These are phyloP conservation scores for Tragelaphus eurycerus DNA, from an alignment of 2,797 vertebrate genomes.

Conservation along the genomic window DNA sequence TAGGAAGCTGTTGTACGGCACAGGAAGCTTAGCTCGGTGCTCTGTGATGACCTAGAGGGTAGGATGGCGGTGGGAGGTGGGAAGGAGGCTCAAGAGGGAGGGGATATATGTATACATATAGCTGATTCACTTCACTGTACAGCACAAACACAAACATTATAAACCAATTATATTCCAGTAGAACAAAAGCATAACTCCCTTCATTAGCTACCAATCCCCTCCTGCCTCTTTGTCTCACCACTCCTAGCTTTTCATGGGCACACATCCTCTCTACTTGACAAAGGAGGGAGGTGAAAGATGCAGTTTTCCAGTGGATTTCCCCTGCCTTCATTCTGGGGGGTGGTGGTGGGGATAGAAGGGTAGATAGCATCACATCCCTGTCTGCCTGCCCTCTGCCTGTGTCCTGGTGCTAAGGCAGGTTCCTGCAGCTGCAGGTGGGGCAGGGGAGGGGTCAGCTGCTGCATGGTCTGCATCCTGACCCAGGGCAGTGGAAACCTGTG, in stretches of 20 bases:
- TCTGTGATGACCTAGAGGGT: neutral
- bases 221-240: neutral
- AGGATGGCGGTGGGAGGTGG: neutral
- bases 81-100: neutral
- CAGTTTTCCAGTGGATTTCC: neutral
- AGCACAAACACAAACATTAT: neutral
- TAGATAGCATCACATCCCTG: neutral
- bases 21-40: neutral
- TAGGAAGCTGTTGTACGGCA: neutral
- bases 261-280: neutral
- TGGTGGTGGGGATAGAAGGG: rapidly evolving
- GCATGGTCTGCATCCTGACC: conserved; percentile 18
- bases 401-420: neutral
- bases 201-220: neutral
- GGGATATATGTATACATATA: neutral
- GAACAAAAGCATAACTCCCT: neutral
- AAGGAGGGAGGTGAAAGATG: neutral
- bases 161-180: neutral
- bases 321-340: neutral
- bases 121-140: neutral
- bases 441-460: rapidly evolving
- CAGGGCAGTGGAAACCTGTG: neutral
- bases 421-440: neutral
- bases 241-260: neutral
- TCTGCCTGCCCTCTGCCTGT: neutral